Percentiles rank a stretch among this genome's conserved stretches.
phyloP scores from a whole-genome alignment of 2,888 invertebrate species.

The Rhagium mordax region DNA sequence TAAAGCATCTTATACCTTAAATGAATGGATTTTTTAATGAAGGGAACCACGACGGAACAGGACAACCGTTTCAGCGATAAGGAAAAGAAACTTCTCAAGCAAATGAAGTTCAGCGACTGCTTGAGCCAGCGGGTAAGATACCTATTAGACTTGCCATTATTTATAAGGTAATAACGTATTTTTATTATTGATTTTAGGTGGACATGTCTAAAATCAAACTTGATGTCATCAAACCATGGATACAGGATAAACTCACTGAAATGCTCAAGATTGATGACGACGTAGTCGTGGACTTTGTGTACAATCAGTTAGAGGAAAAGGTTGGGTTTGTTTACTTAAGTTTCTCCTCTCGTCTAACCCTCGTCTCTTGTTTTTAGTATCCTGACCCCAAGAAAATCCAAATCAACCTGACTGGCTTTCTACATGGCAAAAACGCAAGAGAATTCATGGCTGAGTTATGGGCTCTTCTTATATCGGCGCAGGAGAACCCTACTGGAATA shows the following conservation, averaged over 20 bases:
- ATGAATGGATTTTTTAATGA: slow-evolving; percentile 53
- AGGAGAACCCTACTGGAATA: slow-evolving; percentile 95
- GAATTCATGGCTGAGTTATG: slow-evolving; percentile 98
- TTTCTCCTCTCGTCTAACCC: not conserved
- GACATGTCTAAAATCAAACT: slow-evolving; percentile 99
- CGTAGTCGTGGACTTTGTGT: slow-evolving; percentile 98
- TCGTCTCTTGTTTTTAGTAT: slow-evolving; percentile 76
- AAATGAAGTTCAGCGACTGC: slow-evolving; percentile 98
- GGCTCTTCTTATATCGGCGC: slow-evolving; percentile 95
- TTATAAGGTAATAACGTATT: slow-evolving; percentile 13
- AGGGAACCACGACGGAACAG: slow-evolving; percentile 99
- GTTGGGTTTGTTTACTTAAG: slow-evolving; percentile 70
- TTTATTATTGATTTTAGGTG: slow-evolving; percentile 75
- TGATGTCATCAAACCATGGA: slow-evolving; percentile 99
- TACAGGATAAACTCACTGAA: slow-evolving; percentile 96
- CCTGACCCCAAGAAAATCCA: slow-evolving; percentile 99
- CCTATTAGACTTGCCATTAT: not conserved
- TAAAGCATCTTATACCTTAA: slow-evolving; percentile 45
- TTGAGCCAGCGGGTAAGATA: slow-evolving; percentile 87
- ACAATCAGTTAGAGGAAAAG: slow-evolving; percentile 97
- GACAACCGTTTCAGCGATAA: slow-evolving; percentile 99
- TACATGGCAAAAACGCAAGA: slow-evolving; percentile 97
- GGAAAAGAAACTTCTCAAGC: slow-evolving; percentile 98
- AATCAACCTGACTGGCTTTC: slow-evolving; percentile 99
- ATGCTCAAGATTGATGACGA: slow-evolving; percentile 98